Conservation (phyloP, 2,888 invertebrate genomes). For the Himalopsyche anomala region DNA sequence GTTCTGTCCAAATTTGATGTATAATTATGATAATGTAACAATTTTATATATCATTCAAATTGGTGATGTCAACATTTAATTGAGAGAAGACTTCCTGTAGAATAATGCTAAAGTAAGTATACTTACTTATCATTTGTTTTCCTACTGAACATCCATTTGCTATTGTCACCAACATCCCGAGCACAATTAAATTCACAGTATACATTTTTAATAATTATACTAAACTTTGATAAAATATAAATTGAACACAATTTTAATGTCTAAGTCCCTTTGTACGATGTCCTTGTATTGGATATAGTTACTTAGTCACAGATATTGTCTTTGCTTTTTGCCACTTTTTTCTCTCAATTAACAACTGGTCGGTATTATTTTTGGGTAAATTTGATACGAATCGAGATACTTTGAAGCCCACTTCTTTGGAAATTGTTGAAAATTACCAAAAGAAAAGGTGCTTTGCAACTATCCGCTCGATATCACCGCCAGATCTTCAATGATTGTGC, state of each 20-base stretch:
- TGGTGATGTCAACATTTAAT: background rate
- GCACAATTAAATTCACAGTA: slow-evolving; percentile 71
- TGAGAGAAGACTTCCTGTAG: background rate
- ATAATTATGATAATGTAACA: slow-evolving; percentile 16
- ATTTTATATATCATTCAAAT: background rate
- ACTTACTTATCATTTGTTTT: slow-evolving; percentile 76
- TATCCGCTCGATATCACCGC: slow-evolving; percentile 62
- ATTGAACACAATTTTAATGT: slow-evolving; percentile 45
- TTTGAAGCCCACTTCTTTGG: slow-evolving; percentile 64
- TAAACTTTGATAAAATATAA: slow-evolving; percentile 51
- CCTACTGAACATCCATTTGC: slow-evolving; percentile 75
- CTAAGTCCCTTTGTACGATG: slow-evolving; percentile 36
- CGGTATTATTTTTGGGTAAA: slow-evolving; percentile 32
- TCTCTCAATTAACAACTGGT: slow-evolving; percentile 58
- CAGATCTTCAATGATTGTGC: slow-evolving; percentile 62
- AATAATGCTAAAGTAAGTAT: background rate
- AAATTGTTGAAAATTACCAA: slow-evolving; percentile 58
- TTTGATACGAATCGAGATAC: slow-evolving; percentile 57
- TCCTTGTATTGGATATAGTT: slow-evolving; percentile 54
- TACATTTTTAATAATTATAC: slow-evolving; percentile 52
- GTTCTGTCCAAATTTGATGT: background rate
- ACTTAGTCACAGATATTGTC: slow-evolving; percentile 44
- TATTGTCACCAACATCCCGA: slow-evolving; percentile 71
- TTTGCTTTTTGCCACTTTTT: slow-evolving; percentile 35
- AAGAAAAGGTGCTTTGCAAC: slow-evolving; percentile 62